These are phyloP conservation scores for Venusia cambrica DNA, from an alignment of 2,888 invertebrate species.

Conservation along the genomic window DNA sequence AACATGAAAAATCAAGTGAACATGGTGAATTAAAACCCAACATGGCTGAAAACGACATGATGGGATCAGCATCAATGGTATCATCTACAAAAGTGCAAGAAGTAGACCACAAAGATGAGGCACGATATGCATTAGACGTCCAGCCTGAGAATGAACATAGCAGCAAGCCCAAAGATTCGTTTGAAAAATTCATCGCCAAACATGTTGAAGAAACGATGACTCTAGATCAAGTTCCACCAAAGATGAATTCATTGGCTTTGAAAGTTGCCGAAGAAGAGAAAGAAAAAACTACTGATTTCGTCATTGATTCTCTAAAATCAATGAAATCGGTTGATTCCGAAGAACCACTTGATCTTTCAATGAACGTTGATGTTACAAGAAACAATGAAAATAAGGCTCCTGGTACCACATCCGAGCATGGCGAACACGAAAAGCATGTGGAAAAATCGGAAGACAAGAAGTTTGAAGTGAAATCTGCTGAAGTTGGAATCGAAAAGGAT, in stretches of 20 bases:
- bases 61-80: slow-evolving; percentile 34
- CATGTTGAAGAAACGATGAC: slow-evolving; percentile 1
- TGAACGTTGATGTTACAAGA: slow-evolving; percentile 9
- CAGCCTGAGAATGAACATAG: slow-evolving; percentile 4
- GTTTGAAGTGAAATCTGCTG: slow-evolving; percentile 18
- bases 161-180: slow-evolving; percentile 4
- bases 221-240: slow-evolving; percentile 5
- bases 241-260: slow-evolving; percentile 5
- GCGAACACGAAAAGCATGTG: slow-evolving; percentile 4
- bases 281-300: slow-evolving; percentile 20
- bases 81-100: slow-evolving; percentile 32
- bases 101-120: slow-evolving; percentile 17
- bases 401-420: slow-evolving; percentile 5
- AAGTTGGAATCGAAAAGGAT: slow-evolving; percentile 11
- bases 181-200: slow-evolving; percentile 2
- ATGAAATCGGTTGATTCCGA: slow-evolving; percentile 23
- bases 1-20: slow-evolving; percentile 25
- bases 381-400: background rate
- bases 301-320: slow-evolving; percentile 9
- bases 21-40: slow-evolving; percentile 16
- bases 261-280: slow-evolving; percentile 23
- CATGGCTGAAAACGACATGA: slow-evolving; percentile 32
- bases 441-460: slow-evolving; percentile 5
- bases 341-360: slow-evolving; percentile 12
- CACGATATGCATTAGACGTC: slow-evolving; percentile 12